Base-by-base conservation (phyloP, 2,797 vertebrate species). In the Enteromius treurensis region DNA sequence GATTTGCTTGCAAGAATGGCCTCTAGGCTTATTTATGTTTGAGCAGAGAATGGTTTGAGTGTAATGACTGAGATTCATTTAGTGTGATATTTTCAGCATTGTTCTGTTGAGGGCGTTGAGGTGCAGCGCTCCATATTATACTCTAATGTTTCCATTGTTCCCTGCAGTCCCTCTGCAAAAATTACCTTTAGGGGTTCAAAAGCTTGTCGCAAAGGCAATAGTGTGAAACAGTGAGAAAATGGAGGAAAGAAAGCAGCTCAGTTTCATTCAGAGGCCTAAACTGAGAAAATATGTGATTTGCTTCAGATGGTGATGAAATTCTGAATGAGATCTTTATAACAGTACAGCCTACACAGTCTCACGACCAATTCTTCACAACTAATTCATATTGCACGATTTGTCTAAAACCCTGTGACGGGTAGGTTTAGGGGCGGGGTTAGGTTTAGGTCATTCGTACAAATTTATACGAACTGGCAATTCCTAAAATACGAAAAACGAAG, bases 1-100 rank as follows among this genome's bases (percentile, higher is more conserved):
- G 79, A 77, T 55, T 55, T 87, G 77, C 86, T 86, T 78, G 77
- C 82, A 81, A 77, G 71, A 88, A 81, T 80, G 76, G 62, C 83
- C 60, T 86, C 77, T 42, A 45, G 70, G 79, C 84, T 83, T 86
- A 86, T 87, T 88, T 88, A 81, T 81, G 81, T 85, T 26, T 17
- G 67, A 75, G 81, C 58, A 84, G 58, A 86, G 83, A 83, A 77
- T 53, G n/a, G 74, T 79, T 77, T 81, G 65, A 70, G 79, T 37
- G 13, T 15, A 42, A 60, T 29, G 79, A 64, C 19, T 49, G 45
- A 51, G 42, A 75, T 79, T 55, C 1, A 53, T 69, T 68, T n/a
- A 19, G 77, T 51, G 49, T 47, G 60, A 78, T 49, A n/a, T 65
- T 26, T 69, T 40, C 49, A 60, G 14, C 75, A 26, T n/a, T 77